Conservation (phyloP, 2,888 invertebrate species). For the Leptopilina myrica region DNA sequence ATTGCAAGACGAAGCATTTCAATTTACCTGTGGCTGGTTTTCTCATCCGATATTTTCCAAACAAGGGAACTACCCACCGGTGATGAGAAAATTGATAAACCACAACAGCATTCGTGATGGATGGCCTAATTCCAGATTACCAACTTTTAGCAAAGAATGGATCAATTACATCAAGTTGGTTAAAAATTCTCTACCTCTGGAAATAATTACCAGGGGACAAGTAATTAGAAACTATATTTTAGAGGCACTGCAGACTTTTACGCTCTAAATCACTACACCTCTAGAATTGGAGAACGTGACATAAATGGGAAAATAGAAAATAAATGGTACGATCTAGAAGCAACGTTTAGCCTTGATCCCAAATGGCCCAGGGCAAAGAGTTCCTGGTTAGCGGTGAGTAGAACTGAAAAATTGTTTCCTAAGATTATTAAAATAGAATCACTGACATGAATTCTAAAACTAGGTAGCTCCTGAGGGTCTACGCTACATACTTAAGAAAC, state of each 20-base stretch:
- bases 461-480: conserved; percentile 76
- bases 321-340: background rate
- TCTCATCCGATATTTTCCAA: conserved; percentile 77
- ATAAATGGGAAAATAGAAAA: background rate
- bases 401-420: background rate
- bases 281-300: background rate
- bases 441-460: background rate
- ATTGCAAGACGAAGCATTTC: conserved; percentile 59
- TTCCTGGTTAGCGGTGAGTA: background rate
- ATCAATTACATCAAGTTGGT: conserved; percentile 78
- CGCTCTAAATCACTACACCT: background rate
- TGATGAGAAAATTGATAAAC: conserved; percentile 76
- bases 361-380: background rate
- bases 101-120: conserved; percentile 76
- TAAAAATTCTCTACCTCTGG: background rate
- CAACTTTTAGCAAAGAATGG: conserved; percentile 78
- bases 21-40: conserved; percentile 77
- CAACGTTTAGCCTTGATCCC: background rate
- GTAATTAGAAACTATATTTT: background rate
- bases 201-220: background rate
- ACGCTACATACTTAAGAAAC: conserved; percentile 71
- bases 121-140: conserved; percentile 75
- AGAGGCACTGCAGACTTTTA: background rate
- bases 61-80: conserved; percentile 78
- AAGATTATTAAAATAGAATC: too few species aligned